Base-by-base conservation (phyloP, 2,888 invertebrate species). In the Acleris literana region DNA sequence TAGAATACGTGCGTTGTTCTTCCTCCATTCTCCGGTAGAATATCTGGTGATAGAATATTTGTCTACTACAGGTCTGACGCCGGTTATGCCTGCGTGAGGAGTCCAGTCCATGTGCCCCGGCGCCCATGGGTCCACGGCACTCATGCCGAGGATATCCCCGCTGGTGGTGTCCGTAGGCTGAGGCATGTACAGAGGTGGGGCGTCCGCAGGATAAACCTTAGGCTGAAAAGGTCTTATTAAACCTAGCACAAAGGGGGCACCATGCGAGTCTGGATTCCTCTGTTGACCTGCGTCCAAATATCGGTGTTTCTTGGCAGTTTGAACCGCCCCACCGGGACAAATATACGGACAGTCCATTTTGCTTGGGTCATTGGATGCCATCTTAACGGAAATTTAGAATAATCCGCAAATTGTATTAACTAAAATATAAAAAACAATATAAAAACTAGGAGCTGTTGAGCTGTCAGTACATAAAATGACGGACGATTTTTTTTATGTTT, bases 41-140 rank as follows among this genome's bases (percentile, higher is more conserved):
- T 94, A 96, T 71, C 95, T 92, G 0, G 96, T 95, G 54, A 96
- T 95, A 0, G 96, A 96, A 80, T 96, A 96, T 74, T 95, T 95
- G 84, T 96, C 96, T 1, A 95, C 96, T 0, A 96, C 95, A 0
- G 96, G 96, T 67, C 96, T 88, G 0, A 96, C 94, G 5, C 96
- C 96, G 0, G 96, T 96, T 44, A 95, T 90, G 0, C 96, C 96
- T 0, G 94, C 94, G 76, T 94, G 88, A 0, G 96, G 96, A 17
- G 95, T 95, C 95, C 95, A 96, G 82, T 96, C 95, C 1, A 95
- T 89, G 71, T 95, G 94, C 0, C 96, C 96, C 0, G 96, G 93
- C 0, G 96, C 96, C 96, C 96, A 96, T 0, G 96, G 96, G 0
- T 94, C 95, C 57, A 90, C 83, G 0, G 91, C 84, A 0, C 84